These are phyloP conservation scores for Podocnemis expansa DNA, from an alignment of 2,113 vertebrate genomes.

Conservation along the genomic window DNA sequence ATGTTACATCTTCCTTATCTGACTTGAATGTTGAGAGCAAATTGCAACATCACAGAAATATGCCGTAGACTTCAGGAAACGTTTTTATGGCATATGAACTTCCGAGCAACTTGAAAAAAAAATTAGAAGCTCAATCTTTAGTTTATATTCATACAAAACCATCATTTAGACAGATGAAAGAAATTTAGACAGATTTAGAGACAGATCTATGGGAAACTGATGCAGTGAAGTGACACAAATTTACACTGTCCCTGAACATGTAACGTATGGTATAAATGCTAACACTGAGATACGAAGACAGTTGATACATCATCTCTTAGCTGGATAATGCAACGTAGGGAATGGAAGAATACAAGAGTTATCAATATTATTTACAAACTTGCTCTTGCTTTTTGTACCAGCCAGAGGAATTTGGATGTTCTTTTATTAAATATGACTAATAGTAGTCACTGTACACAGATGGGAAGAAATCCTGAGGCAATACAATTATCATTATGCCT, in stretches of 20 bases:
- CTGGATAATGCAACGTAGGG: not conserved
- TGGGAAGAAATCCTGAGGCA: not conserved
- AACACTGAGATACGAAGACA: not conserved
- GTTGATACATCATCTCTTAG: not conserved
- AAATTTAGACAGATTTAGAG: not conserved
- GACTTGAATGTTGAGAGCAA: not conserved
- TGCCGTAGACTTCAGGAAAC: not conserved
- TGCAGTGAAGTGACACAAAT: not conserved
- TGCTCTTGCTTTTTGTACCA: not conserved
- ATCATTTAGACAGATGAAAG: not conserved
- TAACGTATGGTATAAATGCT: not conserved
- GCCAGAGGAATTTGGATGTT: not conserved
- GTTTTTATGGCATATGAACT: not conserved
- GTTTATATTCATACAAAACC: not conserved
- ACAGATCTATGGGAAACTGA: not conserved
- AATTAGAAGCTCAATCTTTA: not conserved
- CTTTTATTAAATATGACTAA: not conserved
- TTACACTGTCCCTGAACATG: not conserved
- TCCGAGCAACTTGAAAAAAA: not conserved
- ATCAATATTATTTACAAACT: not conserved
- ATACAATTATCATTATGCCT: not conserved
- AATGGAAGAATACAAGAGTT: not conserved
- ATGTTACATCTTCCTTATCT: not conserved
- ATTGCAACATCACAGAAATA: not conserved
- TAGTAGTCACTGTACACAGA: rapidly evolving